A percentile compares a stretch with the other conserved stretches of the same genome.
Conservation (phyloP, 1,140 invertebrate genomes). For the Meteorus sp. region DNA sequence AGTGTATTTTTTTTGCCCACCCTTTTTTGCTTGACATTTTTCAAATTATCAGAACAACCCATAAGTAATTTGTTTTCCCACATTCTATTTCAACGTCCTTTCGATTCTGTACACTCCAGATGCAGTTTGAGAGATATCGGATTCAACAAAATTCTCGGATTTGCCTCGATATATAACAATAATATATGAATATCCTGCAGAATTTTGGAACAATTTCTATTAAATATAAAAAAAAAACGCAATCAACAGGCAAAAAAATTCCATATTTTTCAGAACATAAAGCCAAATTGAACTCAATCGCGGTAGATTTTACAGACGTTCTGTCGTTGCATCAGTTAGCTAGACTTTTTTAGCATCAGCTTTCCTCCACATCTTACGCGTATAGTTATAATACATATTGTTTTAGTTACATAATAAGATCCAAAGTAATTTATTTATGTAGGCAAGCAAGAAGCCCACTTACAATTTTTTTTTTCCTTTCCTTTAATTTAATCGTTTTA, state of each 20-base stretch:
- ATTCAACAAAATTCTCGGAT: too few relatives aligned
- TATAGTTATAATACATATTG: conserved; percentile 42
- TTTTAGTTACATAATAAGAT: conserved; percentile 44
- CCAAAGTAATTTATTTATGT: conserved; percentile 37
- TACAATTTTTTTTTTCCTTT: conserved; percentile 29
- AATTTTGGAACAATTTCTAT: too few relatives aligned
- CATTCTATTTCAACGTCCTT: too few relatives aligned
- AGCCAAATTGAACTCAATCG: too few relatives aligned
- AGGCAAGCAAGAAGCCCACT: conserved; percentile 44
- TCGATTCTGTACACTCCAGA: too few relatives aligned
- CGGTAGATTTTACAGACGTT: conserved; percentile 10
- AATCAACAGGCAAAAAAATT: not conserved
- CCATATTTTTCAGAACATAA: conserved; percentile 4
- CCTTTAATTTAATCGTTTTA: conserved; percentile 23
- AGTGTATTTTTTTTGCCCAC: too few relatives aligned
- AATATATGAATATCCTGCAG: too few relatives aligned
- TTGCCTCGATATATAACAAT: too few relatives aligned
- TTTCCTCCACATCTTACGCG: conserved; percentile 29
- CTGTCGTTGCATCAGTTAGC: conserved; percentile 30
- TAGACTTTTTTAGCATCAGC: conserved; percentile 38
- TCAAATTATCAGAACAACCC: too few relatives aligned
- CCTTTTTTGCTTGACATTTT: too few relatives aligned
- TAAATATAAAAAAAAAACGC: conserved; percentile 1
- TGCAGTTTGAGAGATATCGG: too few relatives aligned
- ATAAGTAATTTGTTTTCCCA: too few relatives aligned